These are phyloP conservation scores for Takifugu rubripes DNA, from an alignment of 2,797 vertebrate species.

Conservation along the genomic window DNA sequence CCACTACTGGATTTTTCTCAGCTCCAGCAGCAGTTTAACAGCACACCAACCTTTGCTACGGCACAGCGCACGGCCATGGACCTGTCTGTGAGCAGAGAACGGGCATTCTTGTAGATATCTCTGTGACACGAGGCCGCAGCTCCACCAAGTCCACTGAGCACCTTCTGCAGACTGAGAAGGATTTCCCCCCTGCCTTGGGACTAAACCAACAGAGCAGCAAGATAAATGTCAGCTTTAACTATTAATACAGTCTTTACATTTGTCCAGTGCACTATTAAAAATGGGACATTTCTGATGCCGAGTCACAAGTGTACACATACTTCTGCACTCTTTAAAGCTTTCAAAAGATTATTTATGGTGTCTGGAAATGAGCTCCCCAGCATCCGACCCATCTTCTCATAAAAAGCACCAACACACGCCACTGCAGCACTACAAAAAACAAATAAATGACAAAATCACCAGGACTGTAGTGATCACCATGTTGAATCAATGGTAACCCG, in stretches of 20 bases:
- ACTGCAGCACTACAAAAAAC: conserved; percentile 86
- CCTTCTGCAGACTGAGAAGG: conserved; percentile 94
- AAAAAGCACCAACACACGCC: conserved; percentile 96
- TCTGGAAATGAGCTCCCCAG: conserved; percentile 97
- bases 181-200: conserved; percentile 98
- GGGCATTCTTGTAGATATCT: conserved; percentile 96
- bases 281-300: neutral
- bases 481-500: no score
- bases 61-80: conserved; percentile 97
- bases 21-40: neutral
- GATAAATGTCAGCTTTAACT: neutral
- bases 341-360: conserved; percentile 95
- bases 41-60: conserved; percentile 85
- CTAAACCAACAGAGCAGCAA: conserved; percentile 59
- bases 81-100: conserved; percentile 92
- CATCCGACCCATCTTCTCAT: conserved; percentile 99
- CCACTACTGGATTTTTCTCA: neutral
- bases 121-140: conserved; percentile 96
- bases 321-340: conserved; percentile 96
- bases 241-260: no score
- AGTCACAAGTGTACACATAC: conserved; percentile 59
- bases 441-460: neutral
- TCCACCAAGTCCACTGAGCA: conserved; percentile 89
- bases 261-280: neutral
- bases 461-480: no score